Conservation (phyloP, 1,140 invertebrate genomes). For the Eubasilissa regina region DNA sequence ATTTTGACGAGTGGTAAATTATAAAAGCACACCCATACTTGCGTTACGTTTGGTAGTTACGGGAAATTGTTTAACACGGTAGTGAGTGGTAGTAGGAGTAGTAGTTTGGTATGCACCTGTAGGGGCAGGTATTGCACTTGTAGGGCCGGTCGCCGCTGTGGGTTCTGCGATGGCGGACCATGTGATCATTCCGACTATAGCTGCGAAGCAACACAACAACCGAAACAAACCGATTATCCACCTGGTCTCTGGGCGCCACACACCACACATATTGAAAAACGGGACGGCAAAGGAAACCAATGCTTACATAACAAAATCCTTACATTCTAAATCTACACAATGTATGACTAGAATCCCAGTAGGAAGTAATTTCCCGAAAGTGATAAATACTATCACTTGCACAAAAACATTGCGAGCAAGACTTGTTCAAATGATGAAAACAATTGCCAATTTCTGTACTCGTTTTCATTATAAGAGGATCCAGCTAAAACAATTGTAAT, state of each 20-base stretch:
- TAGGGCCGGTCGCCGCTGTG: slow-evolving; percentile 80
- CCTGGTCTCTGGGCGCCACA: neutral
- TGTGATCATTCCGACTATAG: slow-evolving; percentile 66
- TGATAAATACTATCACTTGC: no score
- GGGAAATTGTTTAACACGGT: neutral
- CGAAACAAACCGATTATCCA: slow-evolving; percentile 51
- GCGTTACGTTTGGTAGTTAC: slow-evolving; percentile 13
- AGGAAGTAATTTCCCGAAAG: no score
- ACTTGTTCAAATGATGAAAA: no score
- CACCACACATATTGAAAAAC: neutral
- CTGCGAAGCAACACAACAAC: slow-evolving; percentile 58
- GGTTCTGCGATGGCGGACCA: slow-evolving; percentile 78
- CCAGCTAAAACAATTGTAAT: no score
- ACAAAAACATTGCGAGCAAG: no score
- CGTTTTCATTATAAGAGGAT: no score
- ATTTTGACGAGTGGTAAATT: slow-evolving; percentile 13
- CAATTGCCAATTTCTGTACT: no score
- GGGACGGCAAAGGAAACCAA: no score
- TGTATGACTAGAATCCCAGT: no score
- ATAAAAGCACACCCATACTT: slow-evolving; percentile 43
- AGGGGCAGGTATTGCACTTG: slow-evolving; percentile 74
- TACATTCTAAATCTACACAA: no score
- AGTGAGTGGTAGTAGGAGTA: slow-evolving; percentile 11
- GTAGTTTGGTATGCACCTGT: slow-evolving; percentile 53
- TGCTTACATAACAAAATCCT: no score